These are phyloP conservation scores for Porites lobata DNA, from an alignment of 92 coral and sea anemone genomes.

Conservation along the genomic window DNA sequence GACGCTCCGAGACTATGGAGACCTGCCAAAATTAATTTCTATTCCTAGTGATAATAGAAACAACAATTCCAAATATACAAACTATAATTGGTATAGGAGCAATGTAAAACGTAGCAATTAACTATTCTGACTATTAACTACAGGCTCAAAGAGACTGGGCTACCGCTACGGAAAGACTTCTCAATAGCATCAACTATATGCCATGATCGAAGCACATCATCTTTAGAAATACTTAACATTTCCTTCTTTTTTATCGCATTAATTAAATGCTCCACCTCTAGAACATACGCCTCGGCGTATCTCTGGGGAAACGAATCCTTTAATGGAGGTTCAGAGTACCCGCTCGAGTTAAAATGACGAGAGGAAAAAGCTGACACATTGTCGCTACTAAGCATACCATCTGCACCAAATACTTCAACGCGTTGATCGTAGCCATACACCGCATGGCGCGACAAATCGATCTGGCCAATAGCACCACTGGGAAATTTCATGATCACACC, in stretches of 20 bases:
- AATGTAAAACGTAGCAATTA: no score
- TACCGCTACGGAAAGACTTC: constrained; percentile 71
- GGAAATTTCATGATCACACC: constrained; percentile 92
- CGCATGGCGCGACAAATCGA: constrained; percentile 86
- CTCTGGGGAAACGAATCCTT: constrained; percentile 69
- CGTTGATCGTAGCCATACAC: constrained; percentile 94
- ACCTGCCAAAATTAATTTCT: no score
- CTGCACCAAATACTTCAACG: constrained; percentile 89
- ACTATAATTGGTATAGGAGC: no score
- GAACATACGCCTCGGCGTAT: constrained; percentile 61
- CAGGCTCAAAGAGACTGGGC: constrained; percentile 62
- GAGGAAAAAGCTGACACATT: constrained; percentile 54
- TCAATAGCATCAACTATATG: constrained; percentile 85
- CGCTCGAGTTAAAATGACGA: constrained; percentile 43
- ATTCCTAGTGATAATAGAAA: no score
- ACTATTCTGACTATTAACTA: background rate
- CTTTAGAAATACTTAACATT: constrained; percentile 57
- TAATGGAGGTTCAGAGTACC: constrained; percentile 47
- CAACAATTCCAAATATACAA: no score
- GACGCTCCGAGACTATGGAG: no score
- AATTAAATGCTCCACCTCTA: constrained; percentile 73
- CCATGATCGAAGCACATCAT: constrained; percentile 72
- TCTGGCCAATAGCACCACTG: constrained; percentile 84
- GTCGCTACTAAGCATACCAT: constrained; percentile 86
- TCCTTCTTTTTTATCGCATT: constrained; percentile 78